phyloP scores from a whole-genome alignment of 2,888 invertebrate species.

The Leucoma salicis region DNA sequence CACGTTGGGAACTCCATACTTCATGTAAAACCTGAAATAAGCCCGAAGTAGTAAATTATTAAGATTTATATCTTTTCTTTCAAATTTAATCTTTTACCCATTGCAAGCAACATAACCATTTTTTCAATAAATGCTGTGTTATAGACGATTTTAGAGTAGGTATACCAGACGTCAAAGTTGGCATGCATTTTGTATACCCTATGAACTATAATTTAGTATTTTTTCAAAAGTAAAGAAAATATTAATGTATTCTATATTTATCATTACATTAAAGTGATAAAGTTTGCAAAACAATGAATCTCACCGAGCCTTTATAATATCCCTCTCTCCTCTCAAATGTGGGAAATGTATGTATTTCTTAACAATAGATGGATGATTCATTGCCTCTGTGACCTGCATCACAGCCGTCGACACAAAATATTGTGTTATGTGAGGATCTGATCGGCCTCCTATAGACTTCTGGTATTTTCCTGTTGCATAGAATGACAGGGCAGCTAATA shows the following conservation, averaged over 20 bases:
- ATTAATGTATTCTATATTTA: too few species aligned
- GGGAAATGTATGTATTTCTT: slow-evolving; percentile 75
- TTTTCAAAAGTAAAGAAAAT: too few species aligned
- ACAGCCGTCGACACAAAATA: slow-evolving; percentile 69
- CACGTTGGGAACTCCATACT: slow-evolving; percentile 69
- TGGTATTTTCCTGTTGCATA: slow-evolving; percentile 71
- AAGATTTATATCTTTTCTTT: too few species aligned
- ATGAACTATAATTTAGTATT: too few species aligned
- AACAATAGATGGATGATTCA: slow-evolving; percentile 64
- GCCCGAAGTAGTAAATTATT: too few species aligned
- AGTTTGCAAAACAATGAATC: slow-evolving; percentile 1
- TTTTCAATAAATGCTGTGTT: too few species aligned
- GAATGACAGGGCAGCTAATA: slow-evolving; percentile 67
- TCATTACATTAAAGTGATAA: too few species aligned
- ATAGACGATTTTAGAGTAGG: too few species aligned
- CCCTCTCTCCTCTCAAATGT: slow-evolving; percentile 64
- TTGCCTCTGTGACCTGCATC: slow-evolving; percentile 66
- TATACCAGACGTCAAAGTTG: too few species aligned
- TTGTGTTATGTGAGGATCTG: slow-evolving; percentile 63
- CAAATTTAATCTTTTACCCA: too few species aligned
- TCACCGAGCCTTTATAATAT: slow-evolving; percentile 65
- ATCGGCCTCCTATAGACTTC: slow-evolving; percentile 62
- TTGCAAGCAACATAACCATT: too few species aligned
- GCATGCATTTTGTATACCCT: too few species aligned
- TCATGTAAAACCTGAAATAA: slow-evolving; percentile 75